Evolutionary conservation across 2,113 vertebrate species (phyloP).

Genomic region (Cebidichthys violaceus): DNA sequence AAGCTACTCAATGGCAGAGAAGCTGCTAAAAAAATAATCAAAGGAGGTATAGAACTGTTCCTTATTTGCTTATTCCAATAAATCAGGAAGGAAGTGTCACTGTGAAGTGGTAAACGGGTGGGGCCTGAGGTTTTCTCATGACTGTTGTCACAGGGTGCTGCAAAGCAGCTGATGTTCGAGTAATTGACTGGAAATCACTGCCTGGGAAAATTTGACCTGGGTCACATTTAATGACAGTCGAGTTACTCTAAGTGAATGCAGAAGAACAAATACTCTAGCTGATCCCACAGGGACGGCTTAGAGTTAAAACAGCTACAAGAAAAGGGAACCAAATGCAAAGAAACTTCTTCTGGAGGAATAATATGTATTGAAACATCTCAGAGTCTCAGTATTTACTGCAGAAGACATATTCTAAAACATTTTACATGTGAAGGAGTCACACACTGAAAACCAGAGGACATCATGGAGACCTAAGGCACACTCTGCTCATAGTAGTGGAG

Average conservation of each 20-base stretch:
- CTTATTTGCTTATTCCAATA: background rate
- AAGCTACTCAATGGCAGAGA: constrained; percentile 20
- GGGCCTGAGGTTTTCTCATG: background rate
- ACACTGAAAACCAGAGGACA: no score
- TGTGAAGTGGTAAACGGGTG: background rate
- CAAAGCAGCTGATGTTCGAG: constrained; percentile 23
- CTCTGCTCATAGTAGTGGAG: background rate
- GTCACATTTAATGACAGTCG: background rate
- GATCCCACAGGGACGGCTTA: background rate
- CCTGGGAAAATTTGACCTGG: background rate
- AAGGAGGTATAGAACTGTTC: constrained; percentile 25
- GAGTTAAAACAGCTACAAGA: background rate
- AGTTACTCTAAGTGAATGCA: background rate
- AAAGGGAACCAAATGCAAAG: background rate
- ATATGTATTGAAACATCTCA: background rate
- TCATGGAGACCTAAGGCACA: background rate
- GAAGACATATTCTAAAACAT: background rate
- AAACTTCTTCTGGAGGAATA: background rate
- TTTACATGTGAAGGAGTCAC: background rate
- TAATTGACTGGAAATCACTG: constrained; percentile 6
- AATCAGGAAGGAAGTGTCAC: background rate
- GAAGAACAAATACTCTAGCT: background rate
- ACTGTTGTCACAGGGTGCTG: constrained; percentile 25
- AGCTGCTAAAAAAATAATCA: constrained; percentile 2
- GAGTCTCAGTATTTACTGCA: no score